Base-by-base conservation (phyloP, 2,113 vertebrate genomes). In the Macrotis lagotis region DNA sequence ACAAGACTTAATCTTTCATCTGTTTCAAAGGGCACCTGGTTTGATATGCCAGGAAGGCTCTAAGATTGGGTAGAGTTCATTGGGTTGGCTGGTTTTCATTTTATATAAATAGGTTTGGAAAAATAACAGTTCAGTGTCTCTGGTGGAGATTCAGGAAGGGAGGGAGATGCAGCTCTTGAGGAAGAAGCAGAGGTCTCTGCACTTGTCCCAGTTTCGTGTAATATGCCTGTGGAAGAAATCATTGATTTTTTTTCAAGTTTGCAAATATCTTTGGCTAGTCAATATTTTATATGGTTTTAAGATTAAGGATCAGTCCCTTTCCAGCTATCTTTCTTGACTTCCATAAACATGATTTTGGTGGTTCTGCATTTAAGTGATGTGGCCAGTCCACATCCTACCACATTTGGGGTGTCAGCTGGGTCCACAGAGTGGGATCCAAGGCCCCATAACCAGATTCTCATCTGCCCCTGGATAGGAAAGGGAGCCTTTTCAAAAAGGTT, bases 351-450 rank as follows among this genome's bases (percentile, higher is more conserved):
- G 90, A 88, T 90, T 96, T 92, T 51, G 66, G 28, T 19, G 97
- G 98, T 91, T 83, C 88, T 88, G n/a, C n/a, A n/a, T n/a, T n/a
- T 97, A 94, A 94, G 94, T 66, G 89, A 4, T 90, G 25, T 95
- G 96, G 89, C 93, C 52, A 47, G 95, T 83, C 89, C 93, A 90
- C 93, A 8, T 37, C 6, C 97, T 91, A n/a, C n/a, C n/a, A n/a
- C n/a, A 51, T 95, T 95, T 89, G 11, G 94, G 89, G 90, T 96
- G 88, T 92, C 93, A 95, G 37, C 48, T 90, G 59, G 97, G 94
- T 88, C 97, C 89, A 92, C 49, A 49, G 95, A 93, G 94, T 95
- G 94, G 51, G 50, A 5, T 24, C 22, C 19, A 3, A 24, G 22
- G 3, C 51, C 51, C 16, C 19, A 51, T 22, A 51, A 51, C 51